Evolutionary conservation across 2,797 vertebrate genomes (phyloP), one percentile per base, ranked within the genome.

Genomic region (Taenioides sp.): DNA sequence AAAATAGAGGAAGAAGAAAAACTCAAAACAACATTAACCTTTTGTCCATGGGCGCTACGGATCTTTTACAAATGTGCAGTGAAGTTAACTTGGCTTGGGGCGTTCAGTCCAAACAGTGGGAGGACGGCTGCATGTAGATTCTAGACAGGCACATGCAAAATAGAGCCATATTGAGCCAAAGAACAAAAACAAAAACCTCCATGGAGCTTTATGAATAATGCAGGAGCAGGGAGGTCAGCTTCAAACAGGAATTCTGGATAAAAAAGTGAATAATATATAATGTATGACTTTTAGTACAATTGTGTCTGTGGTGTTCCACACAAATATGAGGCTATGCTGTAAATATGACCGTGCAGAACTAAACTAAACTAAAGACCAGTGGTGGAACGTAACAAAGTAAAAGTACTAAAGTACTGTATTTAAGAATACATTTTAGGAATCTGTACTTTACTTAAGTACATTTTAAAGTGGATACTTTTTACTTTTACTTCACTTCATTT

Each of bases 81-180:
- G 49, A 70, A 73, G 68, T 47, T 60, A 62, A 71, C 22, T 12
- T n/a, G 5, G 54, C 22, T 14, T 12, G n/a, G 70, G 68, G 75
- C 82, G 61, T 70, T 22, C 28, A 79, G 81, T 74, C 60, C 65
- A 80, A 80, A 83, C 63, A 80, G 73, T 65, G 71, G 60, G 69
- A 79, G 71, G 34, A 37, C 73, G 52, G 22, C 7, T 67, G 63
- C 73, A 54, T 55, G 59, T 55, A 59, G 52, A 70, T 58, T 65
- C 66, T 66, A 54, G 73, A 74, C 70, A 79, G 47, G 43, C 57
- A 61, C 0, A 3, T 27, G 69, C 43, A 67, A 50, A 27, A 62
- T 16, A 76, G 2, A 25, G 49, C 69, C 16, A 67, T 23, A 66
- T 34, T n/a, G 22, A 60, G 65, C 61, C 20, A 17, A 17, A 59